phyloP scores from a whole-genome alignment of 2,113 vertebrate species.

The Vulpes lagopus region DNA sequence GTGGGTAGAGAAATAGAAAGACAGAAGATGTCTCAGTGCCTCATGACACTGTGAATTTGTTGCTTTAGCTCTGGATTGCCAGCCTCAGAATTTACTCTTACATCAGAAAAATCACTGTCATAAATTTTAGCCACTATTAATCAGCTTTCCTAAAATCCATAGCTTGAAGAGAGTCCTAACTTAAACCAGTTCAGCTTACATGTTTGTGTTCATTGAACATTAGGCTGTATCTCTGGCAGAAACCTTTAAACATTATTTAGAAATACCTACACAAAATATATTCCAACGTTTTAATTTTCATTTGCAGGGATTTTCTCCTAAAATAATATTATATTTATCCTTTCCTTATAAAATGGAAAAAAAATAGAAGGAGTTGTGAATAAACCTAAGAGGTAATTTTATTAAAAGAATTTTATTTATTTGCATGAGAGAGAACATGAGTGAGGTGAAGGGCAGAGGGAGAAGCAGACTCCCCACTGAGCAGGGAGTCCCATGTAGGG shows the following conservation, averaged over 20 bases:
- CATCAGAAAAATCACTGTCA: not conserved
- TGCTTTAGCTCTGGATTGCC: not conserved
- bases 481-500: no score
- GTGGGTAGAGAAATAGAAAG: not conserved
- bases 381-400: not conserved
- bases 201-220: not conserved
- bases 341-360: not conserved
- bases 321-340: not conserved
- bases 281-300: not conserved
- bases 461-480: no score
- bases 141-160: not conserved
- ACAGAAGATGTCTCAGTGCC: not conserved
- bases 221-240: not conserved
- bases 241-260: not conserved
- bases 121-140: not conserved
- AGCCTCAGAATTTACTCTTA: not conserved
- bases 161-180: not conserved
- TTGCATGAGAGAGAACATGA: no score
- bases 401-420: no score
- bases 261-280: conserved; percentile 36
- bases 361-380: not conserved
- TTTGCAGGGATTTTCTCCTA: not conserved
- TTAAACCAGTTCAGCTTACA: not conserved
- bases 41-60: not conserved
- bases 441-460: no score